Percentiles rank a stretch among this genome's conserved stretches.
These are phyloP conservation scores for Narcine bancroftii DNA, from an alignment of 2,113 vertebrate genomes.

Conservation along the genomic window DNA sequence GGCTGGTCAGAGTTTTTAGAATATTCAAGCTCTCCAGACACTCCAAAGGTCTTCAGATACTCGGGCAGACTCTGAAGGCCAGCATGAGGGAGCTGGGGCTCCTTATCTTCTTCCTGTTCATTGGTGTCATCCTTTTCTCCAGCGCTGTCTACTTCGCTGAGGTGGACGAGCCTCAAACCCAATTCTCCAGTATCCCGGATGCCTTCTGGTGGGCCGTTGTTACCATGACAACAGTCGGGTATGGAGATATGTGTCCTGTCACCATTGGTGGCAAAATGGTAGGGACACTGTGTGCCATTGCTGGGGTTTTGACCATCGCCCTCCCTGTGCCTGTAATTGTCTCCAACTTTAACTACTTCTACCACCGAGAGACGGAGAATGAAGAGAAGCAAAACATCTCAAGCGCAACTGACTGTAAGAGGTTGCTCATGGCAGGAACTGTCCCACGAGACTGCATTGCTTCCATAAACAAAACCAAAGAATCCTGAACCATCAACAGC, in stretches of 20 bases:
- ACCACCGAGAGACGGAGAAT: conserved; percentile 85
- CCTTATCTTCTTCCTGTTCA: conserved; percentile 96
- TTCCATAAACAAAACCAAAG: conserved; percentile 73
- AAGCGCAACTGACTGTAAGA: conserved; percentile 52
- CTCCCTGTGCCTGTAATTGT: conserved; percentile 94
- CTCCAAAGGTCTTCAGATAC: conserved; percentile 82
- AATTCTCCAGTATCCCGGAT: conserved; percentile 92
- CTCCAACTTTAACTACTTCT: conserved; percentile 98
- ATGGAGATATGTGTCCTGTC: conserved; percentile 92
- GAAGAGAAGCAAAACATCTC: conserved; percentile 73
- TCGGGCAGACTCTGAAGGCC: conserved; percentile 84
- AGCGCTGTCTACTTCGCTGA: conserved; percentile 93
- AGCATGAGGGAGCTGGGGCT: conserved; percentile 81
- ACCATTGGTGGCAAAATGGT: conserved; percentile 86
- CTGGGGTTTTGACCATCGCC: conserved; percentile 89
- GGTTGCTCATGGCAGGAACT: conserved; percentile 49
- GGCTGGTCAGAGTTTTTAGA: conserved; percentile 89
- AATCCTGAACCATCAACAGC: conserved; percentile 50
- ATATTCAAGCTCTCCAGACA: conserved; percentile 94
- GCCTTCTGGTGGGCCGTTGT: conserved; percentile 99
- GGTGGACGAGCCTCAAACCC: conserved; percentile 84
- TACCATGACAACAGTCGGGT: conserved; percentile 97
- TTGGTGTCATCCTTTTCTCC: conserved; percentile 93
- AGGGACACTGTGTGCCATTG: conserved; percentile 87
- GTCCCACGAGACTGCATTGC: conserved; percentile 58